Conservation (phyloP, 2,797 vertebrate species). For the Danio aesculapii region DNA sequence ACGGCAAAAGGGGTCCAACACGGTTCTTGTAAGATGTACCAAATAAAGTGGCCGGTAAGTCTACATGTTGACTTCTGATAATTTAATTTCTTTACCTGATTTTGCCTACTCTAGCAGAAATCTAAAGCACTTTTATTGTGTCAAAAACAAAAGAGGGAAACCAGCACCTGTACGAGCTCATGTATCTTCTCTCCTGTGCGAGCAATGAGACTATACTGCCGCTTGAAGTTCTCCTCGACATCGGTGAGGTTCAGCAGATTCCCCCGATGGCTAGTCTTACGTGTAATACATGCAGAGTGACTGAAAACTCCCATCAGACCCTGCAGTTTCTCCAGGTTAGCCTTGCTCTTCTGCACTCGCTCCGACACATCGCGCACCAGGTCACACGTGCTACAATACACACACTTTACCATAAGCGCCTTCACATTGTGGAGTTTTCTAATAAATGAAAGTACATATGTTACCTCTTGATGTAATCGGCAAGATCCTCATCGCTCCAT, state of each 20-base stretch:
- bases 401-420: neutral
- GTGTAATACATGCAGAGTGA: constrained; percentile 72
- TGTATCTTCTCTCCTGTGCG: constrained; percentile 76
- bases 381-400: constrained; percentile 46
- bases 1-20: too few relatives aligned
- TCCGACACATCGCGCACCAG: constrained; percentile 70
- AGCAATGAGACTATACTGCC: constrained; percentile 71
- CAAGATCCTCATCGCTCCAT: constrained; percentile 78
- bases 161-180: constrained; percentile 68
- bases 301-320: constrained; percentile 73
- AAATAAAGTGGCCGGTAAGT: too few relatives aligned
- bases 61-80: too few relatives aligned
- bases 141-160: neutral
- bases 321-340: constrained; percentile 76
- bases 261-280: constrained; percentile 64
- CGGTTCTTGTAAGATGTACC: too few relatives aligned
- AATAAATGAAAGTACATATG: neutral
- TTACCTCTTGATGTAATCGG: constrained; percentile 75
- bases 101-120: too few relatives aligned
- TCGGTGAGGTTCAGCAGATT: constrained; percentile 72
- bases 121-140: neutral
- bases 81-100: too few relatives aligned
- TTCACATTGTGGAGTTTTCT: neutral
- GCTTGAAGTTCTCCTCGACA: constrained; percentile 73
- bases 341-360: constrained; percentile 78